phyloP scores from a whole-genome alignment of 2,888 invertebrate genomes.

The Epistrophe eligans region DNA sequence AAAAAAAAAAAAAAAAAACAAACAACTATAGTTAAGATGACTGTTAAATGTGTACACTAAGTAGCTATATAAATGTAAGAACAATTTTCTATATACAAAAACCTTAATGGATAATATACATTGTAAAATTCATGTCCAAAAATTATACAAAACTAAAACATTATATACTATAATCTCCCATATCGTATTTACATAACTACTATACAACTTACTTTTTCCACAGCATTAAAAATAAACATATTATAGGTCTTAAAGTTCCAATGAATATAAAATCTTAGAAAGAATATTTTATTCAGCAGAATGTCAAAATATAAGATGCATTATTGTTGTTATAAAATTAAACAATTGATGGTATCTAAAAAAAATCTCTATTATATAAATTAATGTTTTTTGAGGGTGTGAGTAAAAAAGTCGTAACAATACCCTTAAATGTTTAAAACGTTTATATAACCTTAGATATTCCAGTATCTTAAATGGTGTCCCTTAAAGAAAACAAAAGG shows the following conservation, averaged over 20 bases:
- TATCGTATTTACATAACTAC: conserved; percentile 63
- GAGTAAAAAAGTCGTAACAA: neutral
- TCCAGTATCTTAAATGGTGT: neutral
- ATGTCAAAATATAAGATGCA: conserved; percentile 49
- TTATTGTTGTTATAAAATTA: conserved; percentile 20
- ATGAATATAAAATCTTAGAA: conserved; percentile 38
- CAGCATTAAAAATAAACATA: conserved; percentile 32
- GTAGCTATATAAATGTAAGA: conserved; percentile 62
- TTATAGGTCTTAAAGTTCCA: conserved; percentile 33
- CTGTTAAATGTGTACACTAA: conserved; percentile 70
- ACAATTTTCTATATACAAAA: conserved; percentile 71
- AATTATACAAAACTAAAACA: conserved; percentile 56
- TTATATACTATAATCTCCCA: conserved; percentile 46
- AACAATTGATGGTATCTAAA: conserved; percentile 64
- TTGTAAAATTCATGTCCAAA: conserved; percentile 55
- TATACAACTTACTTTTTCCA: conserved; percentile 70
- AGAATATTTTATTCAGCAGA: conserved; percentile 47
- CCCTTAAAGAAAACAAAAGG: neutral
- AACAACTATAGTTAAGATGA: conserved; percentile 54
- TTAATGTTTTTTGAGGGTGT: neutral
- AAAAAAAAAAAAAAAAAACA: too few species aligned
- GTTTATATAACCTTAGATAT: neutral
- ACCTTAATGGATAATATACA: conserved; percentile 53
- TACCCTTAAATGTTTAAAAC: neutral
- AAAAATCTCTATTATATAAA: conserved; percentile 45